Conservation (phyloP, 2,113 vertebrate genomes). For the Ptilonorhynchus violaceus region DNA sequence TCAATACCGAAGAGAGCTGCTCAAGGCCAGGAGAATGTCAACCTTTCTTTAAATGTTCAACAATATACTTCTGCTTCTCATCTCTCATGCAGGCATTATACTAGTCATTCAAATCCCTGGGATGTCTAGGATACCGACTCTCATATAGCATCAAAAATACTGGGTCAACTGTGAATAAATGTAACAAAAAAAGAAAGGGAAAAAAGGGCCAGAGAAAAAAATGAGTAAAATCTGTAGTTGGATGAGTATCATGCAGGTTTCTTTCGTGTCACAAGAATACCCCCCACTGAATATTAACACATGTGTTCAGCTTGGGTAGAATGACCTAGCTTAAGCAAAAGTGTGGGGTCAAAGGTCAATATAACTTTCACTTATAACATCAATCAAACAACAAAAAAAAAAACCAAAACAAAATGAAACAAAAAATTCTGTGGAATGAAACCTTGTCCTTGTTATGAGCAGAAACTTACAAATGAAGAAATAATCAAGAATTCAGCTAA, state of each 20-base stretch:
- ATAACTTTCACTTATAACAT: neutral
- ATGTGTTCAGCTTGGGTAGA: slow-evolving; percentile 13
- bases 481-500: neutral
- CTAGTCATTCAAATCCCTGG: slow-evolving; percentile 68
- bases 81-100: slow-evolving; percentile 65
- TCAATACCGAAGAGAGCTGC: slow-evolving; percentile 61
- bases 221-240: neutral
- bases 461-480: neutral
- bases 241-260: neutral
- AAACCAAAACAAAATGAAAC: too few species aligned
- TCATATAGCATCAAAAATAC: slow-evolving; percentile 60
- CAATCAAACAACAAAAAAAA: neutral
- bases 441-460: neutral
- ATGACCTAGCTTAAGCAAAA: neutral
- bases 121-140: slow-evolving; percentile 53
- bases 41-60: slow-evolving; percentile 70
- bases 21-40: slow-evolving; percentile 70
- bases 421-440: neutral
- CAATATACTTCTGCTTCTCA: slow-evolving; percentile 66
- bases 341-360: neutral
- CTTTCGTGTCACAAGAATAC: slow-evolving; percentile 20
- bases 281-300: neutral
- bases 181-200: neutral
- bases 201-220: neutral
- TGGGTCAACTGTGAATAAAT: slow-evolving; percentile 63